Percentiles rank a stretch among this genome's conserved stretches.
Conservation (phyloP, 2,113 vertebrate species). For the Siphamia tubifer region DNA sequence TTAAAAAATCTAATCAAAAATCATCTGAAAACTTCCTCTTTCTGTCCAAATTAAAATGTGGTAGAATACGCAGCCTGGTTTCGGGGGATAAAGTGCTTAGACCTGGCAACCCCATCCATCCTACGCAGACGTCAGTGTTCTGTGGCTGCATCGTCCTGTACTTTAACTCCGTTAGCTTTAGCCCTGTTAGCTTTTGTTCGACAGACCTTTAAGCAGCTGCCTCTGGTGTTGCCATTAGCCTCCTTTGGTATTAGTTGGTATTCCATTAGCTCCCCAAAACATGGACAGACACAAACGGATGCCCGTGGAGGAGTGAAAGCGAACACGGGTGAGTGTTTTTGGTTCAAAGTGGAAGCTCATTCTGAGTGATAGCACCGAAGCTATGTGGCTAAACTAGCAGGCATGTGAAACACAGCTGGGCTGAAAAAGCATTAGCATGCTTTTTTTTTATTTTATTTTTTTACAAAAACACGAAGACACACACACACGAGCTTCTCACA, state of each 20-base stretch:
- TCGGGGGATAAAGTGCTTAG: background rate
- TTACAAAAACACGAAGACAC: too few relatives aligned
- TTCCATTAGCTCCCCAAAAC: background rate
- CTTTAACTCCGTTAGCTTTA: slow-evolving; percentile 29
- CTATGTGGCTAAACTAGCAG: slow-evolving; percentile 57
- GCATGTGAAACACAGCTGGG: too few relatives aligned
- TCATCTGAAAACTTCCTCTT: too few relatives aligned
- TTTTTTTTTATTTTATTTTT: too few relatives aligned
- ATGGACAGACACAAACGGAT: background rate
- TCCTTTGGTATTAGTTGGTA: too few relatives aligned
- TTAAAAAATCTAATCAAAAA: too few relatives aligned
- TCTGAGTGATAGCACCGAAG: background rate
- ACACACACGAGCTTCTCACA: too few relatives aligned
- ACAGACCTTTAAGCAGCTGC: background rate
- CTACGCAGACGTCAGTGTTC: slow-evolving; percentile 59
- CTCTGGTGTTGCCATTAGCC: too few relatives aligned
- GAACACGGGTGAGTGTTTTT: slow-evolving; percentile 46
- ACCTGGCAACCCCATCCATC: slow-evolving; percentile 31
- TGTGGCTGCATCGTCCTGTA: slow-evolving; percentile 42
- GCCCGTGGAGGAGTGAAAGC: background rate
- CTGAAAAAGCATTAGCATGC: too few relatives aligned
- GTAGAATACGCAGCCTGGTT: background rate
- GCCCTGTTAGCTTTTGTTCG: slow-evolving; percentile 58
- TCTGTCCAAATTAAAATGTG: too few relatives aligned
- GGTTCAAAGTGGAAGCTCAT: background rate